A percentile compares a stretch with the other conserved stretches of the same genome.
Evolutionary conservation across 1,140 invertebrate genomes (phyloP).

Genomic region (Chlorops oryzae): DNA sequence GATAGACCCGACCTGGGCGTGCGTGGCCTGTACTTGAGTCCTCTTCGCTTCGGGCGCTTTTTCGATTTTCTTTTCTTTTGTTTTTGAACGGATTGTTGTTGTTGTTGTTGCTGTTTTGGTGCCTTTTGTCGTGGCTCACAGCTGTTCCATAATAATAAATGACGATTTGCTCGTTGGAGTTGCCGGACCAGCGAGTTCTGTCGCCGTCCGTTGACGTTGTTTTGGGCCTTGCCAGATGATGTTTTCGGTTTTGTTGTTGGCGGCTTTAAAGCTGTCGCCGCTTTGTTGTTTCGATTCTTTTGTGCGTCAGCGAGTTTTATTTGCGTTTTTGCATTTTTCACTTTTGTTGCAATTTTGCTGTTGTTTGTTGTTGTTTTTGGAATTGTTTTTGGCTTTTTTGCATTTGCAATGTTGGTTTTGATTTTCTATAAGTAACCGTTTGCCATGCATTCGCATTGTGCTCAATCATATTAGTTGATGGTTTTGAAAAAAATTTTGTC

Average conservation of each 20-base stretch:
- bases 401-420: constrained; percentile 4
- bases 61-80: constrained; percentile 6
- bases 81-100: constrained; percentile 8
- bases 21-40: constrained; percentile 2
- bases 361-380: constrained; percentile 5
- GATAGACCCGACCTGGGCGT: constrained; percentile 29
- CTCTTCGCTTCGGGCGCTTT: background rate
- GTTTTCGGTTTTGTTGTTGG: background rate
- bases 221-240: too few relatives aligned
- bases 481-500: background rate
- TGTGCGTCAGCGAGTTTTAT: constrained; percentile 11
- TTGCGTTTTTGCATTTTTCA: constrained; percentile 2
- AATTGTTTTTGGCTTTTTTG: background rate
- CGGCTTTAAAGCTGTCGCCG: background rate
- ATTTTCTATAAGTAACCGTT: constrained; percentile 3
- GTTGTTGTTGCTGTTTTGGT: constrained; percentile 14
- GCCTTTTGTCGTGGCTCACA: too few relatives aligned
- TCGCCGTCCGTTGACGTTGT: constrained; percentile 3
- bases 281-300: background rate
- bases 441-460: constrained; percentile 2
- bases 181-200: background rate
- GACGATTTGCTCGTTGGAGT: background rate
- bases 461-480: background rate
- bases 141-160: too few relatives aligned
- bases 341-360: constrained; percentile 4